Evolutionary conservation across 2,113 vertebrate species (phyloP), one percentile per base, ranked within the genome.

Genomic region (Perca schrenkii): DNA sequence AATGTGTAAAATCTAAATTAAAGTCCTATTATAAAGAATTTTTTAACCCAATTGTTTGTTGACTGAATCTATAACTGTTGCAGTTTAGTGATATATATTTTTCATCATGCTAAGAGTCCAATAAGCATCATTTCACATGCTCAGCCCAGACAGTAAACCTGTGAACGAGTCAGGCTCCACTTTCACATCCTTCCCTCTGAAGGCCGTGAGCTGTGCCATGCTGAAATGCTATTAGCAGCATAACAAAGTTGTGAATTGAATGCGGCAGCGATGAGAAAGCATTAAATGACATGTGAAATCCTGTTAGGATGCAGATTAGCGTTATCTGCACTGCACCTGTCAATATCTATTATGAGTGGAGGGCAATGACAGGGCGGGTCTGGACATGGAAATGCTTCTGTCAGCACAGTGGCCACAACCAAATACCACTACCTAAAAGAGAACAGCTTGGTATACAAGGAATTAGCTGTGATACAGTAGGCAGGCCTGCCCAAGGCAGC

Each of bases 221-320:
- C n/a, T 86, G 72, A 85, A 86, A 91, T n/a, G 56, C 47, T 61
- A 68, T 88, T 88, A 88, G 74, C 67, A 2, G 74, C 58, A 46
- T 49, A 83, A 87, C 88, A 84, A 76, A 84, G 85, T 60, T 1
- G 83, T 58, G 78, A 87, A 87, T 83, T 82, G 70, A 86, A 82
- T n/a, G 75, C 46, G 1, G 73, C 11, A 7, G 77, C 52, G 61
- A 60, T 62, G 72, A 79, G 80, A 87, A 85, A 77, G 82, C 77
- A 8, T 46, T 31, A 56, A 36, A 21, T 64, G 74, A 90, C 80
- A 87, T 22, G 70, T 50, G 65, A 75, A 91, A 91, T 85, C 88
- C 74, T 80, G 80, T 90, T 81, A 81, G 82, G 67, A 87, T 88
- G 79, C 78, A 88, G 89, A 90, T 90, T 88, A 90, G 84, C 16